These are phyloP conservation scores for Gonioctena quinquepunctata DNA, from an alignment of 1,140 invertebrate species.

Conservation along the genomic window DNA sequence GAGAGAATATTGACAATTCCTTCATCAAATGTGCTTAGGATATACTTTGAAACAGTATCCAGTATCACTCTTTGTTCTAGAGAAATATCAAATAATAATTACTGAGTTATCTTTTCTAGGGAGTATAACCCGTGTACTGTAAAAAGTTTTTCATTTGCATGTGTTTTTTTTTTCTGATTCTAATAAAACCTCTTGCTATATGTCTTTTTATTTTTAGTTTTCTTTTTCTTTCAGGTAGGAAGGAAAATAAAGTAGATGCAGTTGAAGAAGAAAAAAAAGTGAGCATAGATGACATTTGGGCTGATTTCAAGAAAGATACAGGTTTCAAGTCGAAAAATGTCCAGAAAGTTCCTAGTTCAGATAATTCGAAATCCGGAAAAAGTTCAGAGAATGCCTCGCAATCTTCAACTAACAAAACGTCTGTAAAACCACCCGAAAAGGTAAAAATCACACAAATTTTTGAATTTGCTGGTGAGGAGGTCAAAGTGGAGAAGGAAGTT, in stretches of 20 bases:
- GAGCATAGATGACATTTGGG: constrained; percentile 72
- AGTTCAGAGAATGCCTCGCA: constrained; percentile 15
- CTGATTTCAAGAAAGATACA: constrained; percentile 74
- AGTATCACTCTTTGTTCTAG: background rate
- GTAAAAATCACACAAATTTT: constrained; percentile 61
- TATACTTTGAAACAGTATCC: background rate
- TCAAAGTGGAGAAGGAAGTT: constrained; percentile 68
- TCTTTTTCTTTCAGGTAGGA: constrained; percentile 2
- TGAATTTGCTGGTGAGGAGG: constrained; percentile 66
- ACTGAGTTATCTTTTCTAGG: background rate
- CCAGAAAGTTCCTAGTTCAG: background rate
- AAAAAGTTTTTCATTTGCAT: background rate
- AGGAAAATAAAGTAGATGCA: constrained; percentile 14
- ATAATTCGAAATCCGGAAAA: constrained; percentile 38
- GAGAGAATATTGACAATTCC: no score
- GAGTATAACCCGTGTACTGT: no score
- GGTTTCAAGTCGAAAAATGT: constrained; percentile 57
- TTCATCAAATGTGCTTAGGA: no score
- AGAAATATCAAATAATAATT: no score
- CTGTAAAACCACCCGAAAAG: constrained; percentile 35
- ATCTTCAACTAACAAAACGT: constrained; percentile 15
- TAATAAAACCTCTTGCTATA: no score
- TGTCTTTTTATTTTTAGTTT: no score
- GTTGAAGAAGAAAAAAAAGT: constrained; percentile 66
- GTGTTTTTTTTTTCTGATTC: background rate